Conservation (phyloP, 2,888 invertebrate species). For the Bhutanitis thaidina region DNA sequence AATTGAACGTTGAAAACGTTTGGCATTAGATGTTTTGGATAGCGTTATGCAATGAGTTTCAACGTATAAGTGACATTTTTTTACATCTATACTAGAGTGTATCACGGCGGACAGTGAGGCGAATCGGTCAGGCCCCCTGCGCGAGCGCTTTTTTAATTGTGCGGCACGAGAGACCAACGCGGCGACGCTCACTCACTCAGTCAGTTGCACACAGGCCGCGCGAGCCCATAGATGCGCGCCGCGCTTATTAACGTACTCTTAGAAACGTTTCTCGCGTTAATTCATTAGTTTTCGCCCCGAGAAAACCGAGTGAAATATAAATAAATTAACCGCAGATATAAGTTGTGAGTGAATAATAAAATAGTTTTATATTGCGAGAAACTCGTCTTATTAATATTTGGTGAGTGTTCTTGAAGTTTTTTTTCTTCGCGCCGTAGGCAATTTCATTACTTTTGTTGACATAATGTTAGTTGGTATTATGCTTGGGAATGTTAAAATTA, state of each 20-base stretch:
- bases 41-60: conserved; percentile 31
- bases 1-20: too few relatives aligned
- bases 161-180: conserved; percentile 44
- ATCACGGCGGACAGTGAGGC: conserved; percentile 33
- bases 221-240: conserved; percentile 24
- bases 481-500: neutral
- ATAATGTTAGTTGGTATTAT: conserved; percentile 31
- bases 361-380: conserved; percentile 15
- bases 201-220: conserved; percentile 43
- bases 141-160: conserved; percentile 36
- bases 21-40: too few relatives aligned
- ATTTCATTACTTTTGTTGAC: conserved; percentile 44
- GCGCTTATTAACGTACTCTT: conserved; percentile 21
- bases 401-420: conserved; percentile 40
- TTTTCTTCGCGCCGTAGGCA: conserved; percentile 13
- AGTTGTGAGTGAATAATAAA: conserved; percentile 49
- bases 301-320: conserved; percentile 70
- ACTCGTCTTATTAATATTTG: conserved; percentile 31
- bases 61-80: conserved; percentile 33
- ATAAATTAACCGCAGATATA: conserved; percentile 28
- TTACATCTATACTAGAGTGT: conserved; percentile 2
- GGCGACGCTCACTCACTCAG: conserved; percentile 32
- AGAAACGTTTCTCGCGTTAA: conserved; percentile 37
- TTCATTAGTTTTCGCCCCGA: conserved; percentile 64
- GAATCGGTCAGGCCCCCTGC: conserved; percentile 55